Conservation (phyloP, 92 coral and sea anemone genomes). For the Blastomussa wellsi region DNA sequence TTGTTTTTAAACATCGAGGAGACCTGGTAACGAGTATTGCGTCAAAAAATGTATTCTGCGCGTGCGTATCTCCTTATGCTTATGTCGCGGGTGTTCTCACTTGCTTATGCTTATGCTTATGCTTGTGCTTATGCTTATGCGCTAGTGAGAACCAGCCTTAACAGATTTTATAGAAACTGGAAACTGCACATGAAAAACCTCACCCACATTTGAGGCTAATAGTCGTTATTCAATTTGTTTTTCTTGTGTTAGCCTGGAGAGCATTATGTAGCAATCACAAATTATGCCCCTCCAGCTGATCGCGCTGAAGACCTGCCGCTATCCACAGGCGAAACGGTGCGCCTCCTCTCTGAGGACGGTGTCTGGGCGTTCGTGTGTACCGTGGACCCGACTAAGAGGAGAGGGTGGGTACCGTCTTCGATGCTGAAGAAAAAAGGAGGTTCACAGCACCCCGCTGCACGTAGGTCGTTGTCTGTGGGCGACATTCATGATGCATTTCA, state of each 20-base stretch:
- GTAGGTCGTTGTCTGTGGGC: conserved; percentile 43
- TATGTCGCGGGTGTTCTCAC: too few species aligned
- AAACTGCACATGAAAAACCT: not conserved
- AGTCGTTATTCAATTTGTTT: not conserved
- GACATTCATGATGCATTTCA: conserved; percentile 28
- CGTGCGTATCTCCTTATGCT: too few species aligned
- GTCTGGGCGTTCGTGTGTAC: conserved; percentile 78
- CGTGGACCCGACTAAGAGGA: conserved; percentile 45
- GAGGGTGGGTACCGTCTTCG: conserved; percentile 82
- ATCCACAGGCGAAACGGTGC: conserved; percentile 71
- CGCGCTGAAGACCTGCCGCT: conserved; percentile 78
- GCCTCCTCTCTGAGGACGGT: conserved; percentile 75
- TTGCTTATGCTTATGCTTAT: too few species aligned
- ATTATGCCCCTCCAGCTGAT: conserved; percentile 68
- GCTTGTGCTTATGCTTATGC: too few species aligned
- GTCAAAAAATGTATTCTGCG: too few species aligned
- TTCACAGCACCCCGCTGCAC: not conserved
- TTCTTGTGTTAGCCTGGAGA: conserved; percentile 37
- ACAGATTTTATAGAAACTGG: not conserved
- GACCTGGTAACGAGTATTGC: too few species aligned
- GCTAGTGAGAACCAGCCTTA: too few species aligned
- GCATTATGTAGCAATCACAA: conserved; percentile 57
- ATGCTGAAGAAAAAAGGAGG: conserved; percentile 48
- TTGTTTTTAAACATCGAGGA: too few species aligned
- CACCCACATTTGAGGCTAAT: not conserved